Percentiles rank a stretch among this genome's conserved stretches.
phyloP scores from a whole-genome alignment of 2,888 invertebrate species.

The Cylindroiulus punctatus region DNA sequence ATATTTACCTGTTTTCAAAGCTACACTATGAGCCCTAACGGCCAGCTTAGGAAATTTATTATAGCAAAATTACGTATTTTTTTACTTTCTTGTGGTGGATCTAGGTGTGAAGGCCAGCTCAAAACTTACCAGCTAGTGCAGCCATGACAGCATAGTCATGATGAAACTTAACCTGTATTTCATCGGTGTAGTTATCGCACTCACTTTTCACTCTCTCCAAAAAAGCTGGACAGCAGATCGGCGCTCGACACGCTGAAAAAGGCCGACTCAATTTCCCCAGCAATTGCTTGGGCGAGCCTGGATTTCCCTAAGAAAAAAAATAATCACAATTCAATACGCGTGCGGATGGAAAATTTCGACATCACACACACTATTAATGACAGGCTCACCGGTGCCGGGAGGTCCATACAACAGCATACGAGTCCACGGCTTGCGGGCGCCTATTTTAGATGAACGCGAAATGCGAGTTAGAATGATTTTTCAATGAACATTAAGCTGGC shows the following conservation, averaged over 20 bases:
- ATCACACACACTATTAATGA: background rate
- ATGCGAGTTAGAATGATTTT: background rate
- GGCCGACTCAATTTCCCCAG: conserved; percentile 68
- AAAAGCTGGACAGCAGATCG: conserved; percentile 70
- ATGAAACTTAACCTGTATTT: no score
- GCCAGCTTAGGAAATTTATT: background rate
- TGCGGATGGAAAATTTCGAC: background rate
- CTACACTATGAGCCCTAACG: background rate
- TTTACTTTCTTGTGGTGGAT: no score
- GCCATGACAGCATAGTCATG: no score
- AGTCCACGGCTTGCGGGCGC: conserved; percentile 67
- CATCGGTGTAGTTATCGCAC: no score
- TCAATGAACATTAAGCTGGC: background rate
- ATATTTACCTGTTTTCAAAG: no score
- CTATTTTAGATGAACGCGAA: conserved; percentile 56
- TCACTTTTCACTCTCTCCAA: conserved; percentile 73
- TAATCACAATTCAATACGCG: background rate
- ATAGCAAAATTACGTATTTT: no score
- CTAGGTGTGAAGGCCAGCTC: no score
- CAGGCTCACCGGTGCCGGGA: conserved; percentile 65
- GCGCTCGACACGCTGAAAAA: conserved; percentile 70
- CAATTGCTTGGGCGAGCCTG: conserved; percentile 65
- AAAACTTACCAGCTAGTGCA: no score
- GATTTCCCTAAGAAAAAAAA: conserved; percentile 61
- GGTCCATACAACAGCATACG: conserved; percentile 70